These are phyloP conservation scores for Dipodomys ordii DNA, from an alignment of 2,113 vertebrate genomes.

Conservation along the genomic window DNA sequence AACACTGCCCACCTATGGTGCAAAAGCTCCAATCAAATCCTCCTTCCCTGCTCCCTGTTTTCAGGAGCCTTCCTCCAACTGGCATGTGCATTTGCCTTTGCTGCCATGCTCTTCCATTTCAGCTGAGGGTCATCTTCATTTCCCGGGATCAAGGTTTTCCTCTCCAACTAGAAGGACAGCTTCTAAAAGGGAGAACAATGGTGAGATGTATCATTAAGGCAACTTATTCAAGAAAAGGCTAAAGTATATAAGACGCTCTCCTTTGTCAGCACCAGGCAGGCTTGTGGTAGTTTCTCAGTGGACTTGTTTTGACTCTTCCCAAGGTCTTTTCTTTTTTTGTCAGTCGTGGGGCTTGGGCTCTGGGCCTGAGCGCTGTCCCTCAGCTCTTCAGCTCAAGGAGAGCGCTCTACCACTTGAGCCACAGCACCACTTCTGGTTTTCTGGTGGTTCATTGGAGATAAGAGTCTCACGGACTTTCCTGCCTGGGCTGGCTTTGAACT, in stretches of 20 bases:
- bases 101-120: background rate
- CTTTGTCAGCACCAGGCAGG: background rate
- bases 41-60: conserved; percentile 1
- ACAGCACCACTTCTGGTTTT: too few relatives aligned
- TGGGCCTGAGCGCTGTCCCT: too few relatives aligned
- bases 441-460: too few relatives aligned
- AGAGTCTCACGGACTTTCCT: too few relatives aligned
- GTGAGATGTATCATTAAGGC: background rate
- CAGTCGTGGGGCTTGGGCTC: too few relatives aligned
- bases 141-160: background rate
- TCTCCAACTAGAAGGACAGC: background rate
- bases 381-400: too few relatives aligned
- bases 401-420: too few relatives aligned
- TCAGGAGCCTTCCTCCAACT: background rate
- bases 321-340: too few relatives aligned
- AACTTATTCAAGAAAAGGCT: background rate
- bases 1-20: background rate
- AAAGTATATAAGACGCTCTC: background rate
- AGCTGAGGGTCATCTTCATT: background rate
- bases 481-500: too few relatives aligned
- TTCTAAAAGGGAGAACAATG: conserved; percentile 13
- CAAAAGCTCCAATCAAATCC: background rate
- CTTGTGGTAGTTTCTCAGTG: background rate
- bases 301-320: background rate
- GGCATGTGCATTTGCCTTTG: background rate